phyloP scores from a whole-genome alignment of 2,113 vertebrate genomes.

The Tachycineta bicolor region DNA sequence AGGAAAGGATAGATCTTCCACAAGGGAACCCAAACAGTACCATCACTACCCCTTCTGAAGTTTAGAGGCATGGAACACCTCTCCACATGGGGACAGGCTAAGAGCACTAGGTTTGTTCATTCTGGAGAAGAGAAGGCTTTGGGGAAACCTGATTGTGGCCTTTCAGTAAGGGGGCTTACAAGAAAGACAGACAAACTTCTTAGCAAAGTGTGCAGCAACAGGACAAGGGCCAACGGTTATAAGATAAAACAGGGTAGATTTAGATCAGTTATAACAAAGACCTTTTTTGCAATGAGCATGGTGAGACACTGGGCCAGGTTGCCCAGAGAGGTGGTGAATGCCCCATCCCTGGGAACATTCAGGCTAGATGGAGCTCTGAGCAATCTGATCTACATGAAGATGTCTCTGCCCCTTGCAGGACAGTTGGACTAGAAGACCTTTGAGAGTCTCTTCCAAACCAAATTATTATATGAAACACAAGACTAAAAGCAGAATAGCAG shows the following conservation, averaged over 20 bases:
- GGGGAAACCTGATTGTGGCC: rapidly evolving
- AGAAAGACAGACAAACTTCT: not conserved
- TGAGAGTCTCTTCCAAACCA: not conserved
- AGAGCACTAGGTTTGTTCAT: not conserved
- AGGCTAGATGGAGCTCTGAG: not conserved
- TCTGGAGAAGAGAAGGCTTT: not conserved
- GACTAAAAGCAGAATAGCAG: not conserved
- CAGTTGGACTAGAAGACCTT: not conserved
- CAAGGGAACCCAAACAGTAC: not conserved
- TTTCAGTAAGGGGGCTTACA: not conserved
- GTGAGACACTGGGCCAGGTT: not conserved
- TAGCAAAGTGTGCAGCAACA: not conserved
- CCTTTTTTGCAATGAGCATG: rapidly evolving
- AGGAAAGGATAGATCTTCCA: not conserved
- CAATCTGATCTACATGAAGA: not conserved
- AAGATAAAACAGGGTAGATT: not conserved
- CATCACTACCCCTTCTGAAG: not conserved
- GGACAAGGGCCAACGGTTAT: not conserved
- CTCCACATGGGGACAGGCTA: not conserved
- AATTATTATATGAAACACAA: not conserved
- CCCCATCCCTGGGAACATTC: not conserved
- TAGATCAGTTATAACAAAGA: not conserved
- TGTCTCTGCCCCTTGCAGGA: not conserved
- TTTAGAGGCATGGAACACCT: not conserved
- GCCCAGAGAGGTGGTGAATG: not conserved